phyloP scores from a whole-genome alignment of 1,140 invertebrate genomes.

The Luehdorfia chinensis region DNA sequence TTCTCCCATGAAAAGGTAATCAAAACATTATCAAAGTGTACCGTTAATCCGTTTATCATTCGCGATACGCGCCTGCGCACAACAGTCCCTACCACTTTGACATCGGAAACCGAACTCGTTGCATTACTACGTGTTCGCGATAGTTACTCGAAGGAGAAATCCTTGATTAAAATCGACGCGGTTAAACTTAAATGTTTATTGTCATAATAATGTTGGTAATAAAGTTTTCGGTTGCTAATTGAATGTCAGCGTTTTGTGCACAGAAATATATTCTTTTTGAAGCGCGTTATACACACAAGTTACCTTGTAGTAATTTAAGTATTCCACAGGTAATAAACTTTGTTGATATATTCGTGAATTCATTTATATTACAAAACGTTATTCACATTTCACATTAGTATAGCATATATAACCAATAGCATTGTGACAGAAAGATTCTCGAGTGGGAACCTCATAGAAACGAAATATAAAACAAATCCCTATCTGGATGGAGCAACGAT shows the following conservation, averaged over 20 bases:
- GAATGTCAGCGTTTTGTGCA: not conserved
- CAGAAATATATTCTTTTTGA: too few species aligned
- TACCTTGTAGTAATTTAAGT: too few species aligned
- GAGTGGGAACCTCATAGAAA: too few species aligned
- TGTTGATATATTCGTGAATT: too few species aligned
- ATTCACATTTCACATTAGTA: too few species aligned
- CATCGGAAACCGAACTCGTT: constrained; percentile 34
- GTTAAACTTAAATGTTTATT: not conserved
- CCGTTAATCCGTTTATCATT: constrained; percentile 53
- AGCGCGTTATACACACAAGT: too few species aligned
- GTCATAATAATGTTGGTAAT: not conserved
- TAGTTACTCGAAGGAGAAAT: constrained; percentile 1
- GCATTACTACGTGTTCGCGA: constrained; percentile 19
- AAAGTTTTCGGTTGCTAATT: not conserved
- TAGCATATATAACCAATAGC: too few species aligned
- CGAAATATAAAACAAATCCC: too few species aligned
- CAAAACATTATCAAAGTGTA: constrained; percentile 26
- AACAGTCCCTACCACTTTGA: constrained; percentile 27
- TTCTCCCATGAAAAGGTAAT: constrained; percentile 14
- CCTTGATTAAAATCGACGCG: not conserved
- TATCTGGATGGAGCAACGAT: too few species aligned
- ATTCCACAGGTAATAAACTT: too few species aligned
- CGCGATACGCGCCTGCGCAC: constrained; percentile 32
- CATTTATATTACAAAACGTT: too few species aligned
- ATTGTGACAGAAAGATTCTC: too few species aligned